phyloP scores from a whole-genome alignment of 2,797 vertebrate genomes.

The Tympanoctomys barrerae region DNA sequence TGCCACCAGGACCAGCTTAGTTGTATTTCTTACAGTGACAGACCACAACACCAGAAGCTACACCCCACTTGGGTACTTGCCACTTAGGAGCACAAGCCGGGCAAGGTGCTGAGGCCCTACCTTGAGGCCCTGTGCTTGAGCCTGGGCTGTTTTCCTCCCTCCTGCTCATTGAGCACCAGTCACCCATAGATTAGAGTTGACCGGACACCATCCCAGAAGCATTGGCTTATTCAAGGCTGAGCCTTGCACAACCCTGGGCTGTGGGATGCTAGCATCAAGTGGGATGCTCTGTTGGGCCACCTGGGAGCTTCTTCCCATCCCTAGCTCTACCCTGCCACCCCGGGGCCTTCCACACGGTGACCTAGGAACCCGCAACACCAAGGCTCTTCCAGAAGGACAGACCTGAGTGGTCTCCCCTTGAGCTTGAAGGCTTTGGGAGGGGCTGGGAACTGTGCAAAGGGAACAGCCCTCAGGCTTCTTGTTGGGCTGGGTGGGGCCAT shows the following conservation, averaged over 20 bases:
- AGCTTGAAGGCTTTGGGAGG: accelerated
- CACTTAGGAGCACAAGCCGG: neutral
- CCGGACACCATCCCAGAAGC: neutral
- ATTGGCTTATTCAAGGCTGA: neutral
- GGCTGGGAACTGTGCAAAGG: neutral
- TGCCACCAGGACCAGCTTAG: too few relatives aligned
- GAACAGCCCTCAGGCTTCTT: neutral
- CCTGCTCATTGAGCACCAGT: neutral
- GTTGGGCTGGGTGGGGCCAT: neutral
- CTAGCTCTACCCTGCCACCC: too few relatives aligned
- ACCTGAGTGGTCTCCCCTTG: neutral
- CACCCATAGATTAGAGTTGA: neutral
- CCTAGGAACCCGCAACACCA: neutral
- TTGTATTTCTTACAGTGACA: neutral
- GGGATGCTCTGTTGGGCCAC: neutral
- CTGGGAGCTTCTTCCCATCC: neutral
- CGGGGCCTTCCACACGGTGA: neutral
- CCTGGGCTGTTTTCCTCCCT: neutral
- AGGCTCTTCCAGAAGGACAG: neutral
- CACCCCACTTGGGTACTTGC: neutral
- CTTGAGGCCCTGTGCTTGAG: accelerated
- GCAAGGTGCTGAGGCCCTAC: neutral
- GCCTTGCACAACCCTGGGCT: neutral
- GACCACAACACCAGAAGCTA: neutral
- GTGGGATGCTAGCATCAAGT: neutral